Percentiles rank a stretch among this genome's conserved stretches.
Evolutionary conservation across 2,888 invertebrate species (phyloP).

Genomic region (Luperina testacea): DNA sequence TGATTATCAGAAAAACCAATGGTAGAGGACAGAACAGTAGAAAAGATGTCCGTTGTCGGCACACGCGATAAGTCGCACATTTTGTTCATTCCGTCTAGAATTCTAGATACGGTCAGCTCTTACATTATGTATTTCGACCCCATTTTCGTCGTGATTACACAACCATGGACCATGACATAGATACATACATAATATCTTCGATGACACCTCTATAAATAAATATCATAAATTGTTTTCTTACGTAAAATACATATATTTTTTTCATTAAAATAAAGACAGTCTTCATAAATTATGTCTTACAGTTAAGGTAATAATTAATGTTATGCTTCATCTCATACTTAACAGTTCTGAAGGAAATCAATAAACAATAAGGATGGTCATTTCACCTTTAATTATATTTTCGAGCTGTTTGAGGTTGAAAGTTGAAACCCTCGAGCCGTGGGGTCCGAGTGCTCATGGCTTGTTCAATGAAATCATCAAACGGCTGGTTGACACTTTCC

Average conservation of each 20-base stretch:
- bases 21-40: slow-evolving; percentile 18
- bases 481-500: neutral
- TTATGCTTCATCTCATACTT: neutral
- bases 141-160: slow-evolving; percentile 47
- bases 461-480: neutral
- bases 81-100: slow-evolving; percentile 33
- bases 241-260: slow-evolving; percentile 8
- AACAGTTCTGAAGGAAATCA: slow-evolving; percentile 1
- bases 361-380: neutral
- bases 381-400: neutral
- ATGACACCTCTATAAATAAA: slow-evolving; percentile 26
- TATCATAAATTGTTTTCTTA: slow-evolving; percentile 11
- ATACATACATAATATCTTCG: slow-evolving; percentile 43
- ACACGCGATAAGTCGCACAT: slow-evolving; percentile 41
- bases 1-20: neutral
- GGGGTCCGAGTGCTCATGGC: neutral
- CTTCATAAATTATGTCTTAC: slow-evolving; percentile 22
- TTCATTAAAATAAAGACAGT: slow-evolving; percentile 1
- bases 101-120: slow-evolving; percentile 30
- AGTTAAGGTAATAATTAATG: slow-evolving; percentile 23
- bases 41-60: slow-evolving; percentile 22
- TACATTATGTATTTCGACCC: slow-evolving; percentile 57
- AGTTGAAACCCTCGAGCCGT: neutral
- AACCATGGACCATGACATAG: slow-evolving; percentile 41
- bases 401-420: neutral